These are phyloP conservation scores for Ibycter americanus DNA, from an alignment of 2,797 vertebrate species.

Conservation along the genomic window DNA sequence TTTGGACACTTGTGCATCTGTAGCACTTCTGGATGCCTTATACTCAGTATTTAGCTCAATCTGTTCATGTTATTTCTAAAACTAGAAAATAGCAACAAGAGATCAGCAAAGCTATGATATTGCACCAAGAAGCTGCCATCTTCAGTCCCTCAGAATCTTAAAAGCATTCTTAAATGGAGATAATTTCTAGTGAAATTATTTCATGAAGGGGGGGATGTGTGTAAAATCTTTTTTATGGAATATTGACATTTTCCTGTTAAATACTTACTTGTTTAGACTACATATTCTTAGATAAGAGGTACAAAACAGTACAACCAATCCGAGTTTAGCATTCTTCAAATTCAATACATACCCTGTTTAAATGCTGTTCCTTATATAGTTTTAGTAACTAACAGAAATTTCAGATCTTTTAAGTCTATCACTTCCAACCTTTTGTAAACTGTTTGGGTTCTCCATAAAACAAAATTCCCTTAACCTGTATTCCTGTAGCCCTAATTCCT, in stretches of 20 bases:
- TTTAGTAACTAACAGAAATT: not conserved
- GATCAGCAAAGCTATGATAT: not conserved
- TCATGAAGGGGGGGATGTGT: fast-evolving
- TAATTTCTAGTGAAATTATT: not conserved
- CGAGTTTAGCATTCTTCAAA: not conserved
- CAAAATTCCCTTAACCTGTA: not conserved
- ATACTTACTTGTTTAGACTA: not conserved
- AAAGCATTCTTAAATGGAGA: not conserved
- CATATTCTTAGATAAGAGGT: not conserved
- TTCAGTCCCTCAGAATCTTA: not conserved
- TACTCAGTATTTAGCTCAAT: not conserved
- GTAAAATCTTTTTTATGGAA: not conserved
- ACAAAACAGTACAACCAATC: not conserved
- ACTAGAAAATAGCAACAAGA: not conserved
- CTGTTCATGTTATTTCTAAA: not conserved
- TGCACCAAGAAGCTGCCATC: not conserved
- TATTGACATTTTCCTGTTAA: not conserved
- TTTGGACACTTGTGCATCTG: not conserved
- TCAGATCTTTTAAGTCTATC: not conserved
- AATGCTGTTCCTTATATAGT: not conserved
- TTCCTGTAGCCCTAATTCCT: not conserved
- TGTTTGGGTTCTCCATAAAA: not conserved
- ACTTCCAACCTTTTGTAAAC: not conserved
- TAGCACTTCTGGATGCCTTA: not conserved
- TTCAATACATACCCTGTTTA: not conserved